Base-by-base conservation (phyloP, 1,140 invertebrate species). In the Cotesia typhae region DNA sequence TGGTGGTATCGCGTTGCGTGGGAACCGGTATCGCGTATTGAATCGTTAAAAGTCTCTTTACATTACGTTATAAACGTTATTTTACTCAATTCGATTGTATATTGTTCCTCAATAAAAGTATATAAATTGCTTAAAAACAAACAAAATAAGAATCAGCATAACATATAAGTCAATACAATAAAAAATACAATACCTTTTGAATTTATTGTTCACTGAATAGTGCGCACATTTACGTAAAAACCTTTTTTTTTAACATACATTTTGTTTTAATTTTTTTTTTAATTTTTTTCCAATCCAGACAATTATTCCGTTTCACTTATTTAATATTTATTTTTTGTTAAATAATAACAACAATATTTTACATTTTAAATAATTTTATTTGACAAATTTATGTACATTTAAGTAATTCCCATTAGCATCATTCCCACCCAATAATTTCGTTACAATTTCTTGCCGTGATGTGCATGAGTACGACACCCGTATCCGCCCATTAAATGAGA, bases 21-120 rank as follows among this genome's bases (percentile, higher is more conserved):
- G 71, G 55, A 65, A 71, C 72, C 79, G 80, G 79, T 83, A 86
- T 87, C 85, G 84, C 83, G 80, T 86, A 83, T 85, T 85, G 84
- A 67, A 67, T 67, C 63, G 63, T 65, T 65, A 65, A 65, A 51
- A 65, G 28, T 61, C 41, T 65, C 63, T 17, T 65, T 20, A 20
- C 36, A 37, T 65, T 37, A 51, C 63, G 41, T 47, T 47, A 17
- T 28, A 65, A 65, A 35, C 9, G n/a, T 12, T 63, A 36, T 47
- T 47, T 57, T 57, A 20, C n/a, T 20, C 53, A 20, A 14, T 17
- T 57, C 53, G 17, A 20, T 47, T 47, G 41, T 47, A 47, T 47
- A 47, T 47, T 47, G 41, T 47, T 47, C 41, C 41, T 47, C 41
- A 47, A 47, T 47, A 47, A 47, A 47, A 47, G 41, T 47, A 47